phyloP scores from a whole-genome alignment of 2,797 vertebrate genomes.

The Takifugu ocellatus region DNA sequence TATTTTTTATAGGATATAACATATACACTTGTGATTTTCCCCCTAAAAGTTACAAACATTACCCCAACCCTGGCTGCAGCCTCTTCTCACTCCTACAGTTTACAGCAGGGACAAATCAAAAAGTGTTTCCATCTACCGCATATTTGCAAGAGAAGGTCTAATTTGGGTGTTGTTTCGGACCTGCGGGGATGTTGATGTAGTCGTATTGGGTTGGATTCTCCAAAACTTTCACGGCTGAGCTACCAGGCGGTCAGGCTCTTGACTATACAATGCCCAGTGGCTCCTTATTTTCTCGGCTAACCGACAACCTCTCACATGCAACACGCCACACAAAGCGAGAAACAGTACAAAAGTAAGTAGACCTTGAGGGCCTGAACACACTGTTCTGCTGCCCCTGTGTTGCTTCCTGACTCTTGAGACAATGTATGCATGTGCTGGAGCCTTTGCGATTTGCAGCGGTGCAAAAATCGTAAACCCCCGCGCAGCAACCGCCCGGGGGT shows the following conservation, averaged over 20 bases:
- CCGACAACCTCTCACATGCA: constrained; percentile 41
- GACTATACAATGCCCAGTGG: constrained; percentile 41
- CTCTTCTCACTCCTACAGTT: constrained; percentile 1
- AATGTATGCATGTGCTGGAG: constrained; percentile 3
- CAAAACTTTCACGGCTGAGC: constrained; percentile 13
- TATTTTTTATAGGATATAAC: not conserved
- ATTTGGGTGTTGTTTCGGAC: constrained; percentile 44
- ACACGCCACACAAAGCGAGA: constrained; percentile 34
- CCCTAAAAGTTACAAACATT: not conserved
- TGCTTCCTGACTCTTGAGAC: constrained; percentile 4
- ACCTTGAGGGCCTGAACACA: constrained; percentile 35
- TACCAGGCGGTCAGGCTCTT: constrained; percentile 38
- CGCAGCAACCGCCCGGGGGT: constrained; percentile 29
- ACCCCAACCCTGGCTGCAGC: constrained; percentile 13
- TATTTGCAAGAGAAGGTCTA: constrained; percentile 14
- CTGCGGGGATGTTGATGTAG: constrained; percentile 23
- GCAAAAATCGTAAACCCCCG: too few species aligned
- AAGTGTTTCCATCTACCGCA: constrained; percentile 40
- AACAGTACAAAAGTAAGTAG: constrained; percentile 41
- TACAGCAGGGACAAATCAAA: constrained; percentile 32
- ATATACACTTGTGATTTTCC: constrained; percentile 1
- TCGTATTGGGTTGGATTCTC: constrained; percentile 52
- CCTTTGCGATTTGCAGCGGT: not conserved
- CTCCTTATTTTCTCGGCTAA: constrained; percentile 30
- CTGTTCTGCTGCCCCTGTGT: constrained; percentile 35